Percentiles rank a stretch among this genome's conserved stretches.
phyloP scores from a whole-genome alignment of 2,113 vertebrate genomes.

The Sylvilagus bachmani region DNA sequence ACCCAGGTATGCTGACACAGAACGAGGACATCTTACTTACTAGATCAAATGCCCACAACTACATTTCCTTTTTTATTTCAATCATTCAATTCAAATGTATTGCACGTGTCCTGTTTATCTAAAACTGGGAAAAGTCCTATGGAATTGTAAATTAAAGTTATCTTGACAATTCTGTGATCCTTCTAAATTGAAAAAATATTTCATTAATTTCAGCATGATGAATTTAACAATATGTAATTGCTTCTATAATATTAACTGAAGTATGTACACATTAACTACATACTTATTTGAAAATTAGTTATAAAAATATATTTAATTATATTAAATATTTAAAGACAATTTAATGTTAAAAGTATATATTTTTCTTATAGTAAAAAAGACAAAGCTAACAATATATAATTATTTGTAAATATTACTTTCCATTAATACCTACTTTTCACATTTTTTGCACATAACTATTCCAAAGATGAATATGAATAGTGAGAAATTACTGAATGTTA shows the following conservation, averaged over 20 bases:
- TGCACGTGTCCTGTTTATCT: neutral
- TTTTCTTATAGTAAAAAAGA: slow-evolving; percentile 23
- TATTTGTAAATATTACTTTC: slow-evolving; percentile 43
- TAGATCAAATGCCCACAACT: too few relatives aligned
- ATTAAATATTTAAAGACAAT: neutral
- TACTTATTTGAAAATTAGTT: neutral
- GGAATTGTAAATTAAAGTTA: neutral
- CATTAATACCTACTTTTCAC: neutral
- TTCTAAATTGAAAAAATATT: slow-evolving; percentile 6
- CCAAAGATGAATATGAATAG: neutral
- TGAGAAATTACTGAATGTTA: neutral
- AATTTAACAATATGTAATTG: neutral
- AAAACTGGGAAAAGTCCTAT: neutral
- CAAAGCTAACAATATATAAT: neutral
- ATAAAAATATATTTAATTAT: neutral
- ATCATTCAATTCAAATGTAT: neutral
- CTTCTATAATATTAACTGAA: neutral
- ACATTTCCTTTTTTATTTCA: neutral
- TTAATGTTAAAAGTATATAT: neutral
- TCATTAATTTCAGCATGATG: neutral
- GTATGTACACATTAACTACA: neutral
- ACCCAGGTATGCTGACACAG: too few relatives aligned
- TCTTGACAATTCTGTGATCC: neutral
- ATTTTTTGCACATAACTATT: slow-evolving; percentile 4
- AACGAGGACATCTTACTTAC: too few relatives aligned